Conservation (phyloP, 2,797 vertebrate species). For the Argyrosomus regius region DNA sequence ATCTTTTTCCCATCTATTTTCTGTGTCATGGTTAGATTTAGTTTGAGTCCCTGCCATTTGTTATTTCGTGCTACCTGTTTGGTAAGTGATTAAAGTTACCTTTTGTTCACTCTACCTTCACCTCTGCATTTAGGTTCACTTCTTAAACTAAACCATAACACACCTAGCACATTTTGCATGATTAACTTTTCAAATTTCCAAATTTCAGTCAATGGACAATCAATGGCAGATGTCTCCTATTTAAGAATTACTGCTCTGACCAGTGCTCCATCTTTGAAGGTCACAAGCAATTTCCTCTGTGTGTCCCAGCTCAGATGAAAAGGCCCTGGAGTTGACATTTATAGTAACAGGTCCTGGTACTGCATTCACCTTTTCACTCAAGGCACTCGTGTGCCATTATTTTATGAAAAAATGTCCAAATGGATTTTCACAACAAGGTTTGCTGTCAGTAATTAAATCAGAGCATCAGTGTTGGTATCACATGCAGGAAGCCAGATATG, state of each 20-base stretch:
- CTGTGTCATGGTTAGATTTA: too few species aligned
- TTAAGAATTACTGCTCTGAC: not conserved
- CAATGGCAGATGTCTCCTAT: not conserved
- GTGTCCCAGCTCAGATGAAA: not conserved
- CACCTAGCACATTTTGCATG: not conserved
- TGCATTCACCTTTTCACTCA: constrained; percentile 16
- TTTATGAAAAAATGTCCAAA: not conserved
- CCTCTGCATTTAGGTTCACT: too few species aligned
- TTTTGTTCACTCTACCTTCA: too few species aligned
- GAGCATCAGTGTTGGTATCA: not conserved
- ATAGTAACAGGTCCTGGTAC: constrained; percentile 29
- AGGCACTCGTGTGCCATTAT: not conserved
- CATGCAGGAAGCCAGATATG: not conserved
- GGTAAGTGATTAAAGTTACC: too few species aligned
- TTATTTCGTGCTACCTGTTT: too few species aligned
- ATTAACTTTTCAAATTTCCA: not conserved
- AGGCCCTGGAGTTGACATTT: constrained; percentile 18
- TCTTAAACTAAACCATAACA: too few species aligned
- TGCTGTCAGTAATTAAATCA: constrained; percentile 10
- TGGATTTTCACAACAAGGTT: constrained; percentile 18
- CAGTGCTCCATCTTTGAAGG: constrained; percentile 13
- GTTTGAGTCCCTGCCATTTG: too few species aligned
- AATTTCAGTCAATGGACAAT: not conserved
- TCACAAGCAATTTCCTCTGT: constrained; percentile 39
- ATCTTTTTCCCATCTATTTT: too few species aligned